Percentiles rank a stretch among this genome's conserved stretches.
Evolutionary conservation across 2,888 invertebrate genomes (phyloP).

Genomic region (Corythucha ciliata): DNA sequence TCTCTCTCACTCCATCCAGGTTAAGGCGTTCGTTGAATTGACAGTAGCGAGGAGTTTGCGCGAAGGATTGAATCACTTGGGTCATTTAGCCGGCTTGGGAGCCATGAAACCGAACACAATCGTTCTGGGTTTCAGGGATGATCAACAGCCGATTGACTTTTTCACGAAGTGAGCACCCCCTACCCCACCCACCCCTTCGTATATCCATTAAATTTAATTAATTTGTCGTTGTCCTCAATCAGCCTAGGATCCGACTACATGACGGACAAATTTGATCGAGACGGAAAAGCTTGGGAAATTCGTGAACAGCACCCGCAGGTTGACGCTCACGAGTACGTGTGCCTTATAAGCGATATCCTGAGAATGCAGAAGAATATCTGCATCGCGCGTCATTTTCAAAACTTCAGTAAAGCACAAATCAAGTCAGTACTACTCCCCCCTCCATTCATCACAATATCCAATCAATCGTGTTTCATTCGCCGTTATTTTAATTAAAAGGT

Average conservation of each 20-base stretch:
- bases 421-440: conserved; percentile 46
- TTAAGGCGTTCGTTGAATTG: conserved; percentile 92
- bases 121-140: conserved; percentile 86
- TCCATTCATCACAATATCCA: conserved; percentile 4
- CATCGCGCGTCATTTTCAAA: conserved; percentile 82
- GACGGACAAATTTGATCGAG: conserved; percentile 35
- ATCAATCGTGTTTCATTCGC: too few species aligned
- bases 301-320: conserved; percentile 44
- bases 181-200: too few species aligned
- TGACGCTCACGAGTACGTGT: conserved; percentile 61
- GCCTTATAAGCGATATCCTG: conserved; percentile 76
- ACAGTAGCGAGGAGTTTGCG: conserved; percentile 77
- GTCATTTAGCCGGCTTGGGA: conserved; percentile 86
- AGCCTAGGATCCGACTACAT: conserved; percentile 27
- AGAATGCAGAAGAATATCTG: conserved; percentile 92
- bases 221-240: background rate
- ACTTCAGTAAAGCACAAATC: conserved; percentile 60
- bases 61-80: conserved; percentile 84
- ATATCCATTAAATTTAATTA: background rate
- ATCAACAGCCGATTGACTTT: conserved; percentile 63
- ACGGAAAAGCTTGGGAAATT: conserved; percentile 48
- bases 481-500: conserved; percentile 41
- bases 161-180: conserved; percentile 53
- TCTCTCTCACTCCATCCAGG: conserved; percentile 45
- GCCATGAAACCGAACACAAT: conserved; percentile 99